Base-by-base conservation (phyloP, 2,797 vertebrate genomes). In the Dermochelys coriacea region DNA sequence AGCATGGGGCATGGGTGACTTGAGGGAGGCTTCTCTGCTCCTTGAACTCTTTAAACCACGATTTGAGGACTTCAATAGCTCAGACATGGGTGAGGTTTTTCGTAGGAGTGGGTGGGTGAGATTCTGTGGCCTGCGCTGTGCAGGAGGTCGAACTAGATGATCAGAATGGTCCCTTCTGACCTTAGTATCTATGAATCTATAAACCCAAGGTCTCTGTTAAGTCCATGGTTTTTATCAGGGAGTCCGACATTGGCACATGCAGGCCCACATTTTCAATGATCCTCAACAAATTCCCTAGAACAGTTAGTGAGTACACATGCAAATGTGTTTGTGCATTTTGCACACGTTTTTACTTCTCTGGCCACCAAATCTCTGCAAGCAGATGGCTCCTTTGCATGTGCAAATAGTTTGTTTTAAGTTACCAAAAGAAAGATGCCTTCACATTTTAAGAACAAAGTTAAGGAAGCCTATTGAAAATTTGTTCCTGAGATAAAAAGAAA, bases 291-390 rank as follows among this genome's bases (percentile, higher is more conserved):
- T 85, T 91, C 95, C 4, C 37, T 87, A 54, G 45, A 51, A 84
- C 4, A 5, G 45, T 21, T 47, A 61, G 25, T 55, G 59, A 80
- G 80, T 89, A 19, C 55, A 82, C 2, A 47, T 6, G 6, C 41
- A 45, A 29, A 0, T 29, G 16, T 12, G 25, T 68, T 61, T 86
- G 37, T n/a, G 86, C 77, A 23, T 47, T 10, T 47, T 82, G 49
- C 64, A 50, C 45, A 68, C 29, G 68, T 95, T 82, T 87, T 88
- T 84, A 37, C 68, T 68, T 34, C 86, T 82, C 81, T 0, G 2
- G 7, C 79, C 90, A 59, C 84, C 84, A 82, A 71, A 84, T 82
- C 87, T 85, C 89, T 91, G 82, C 64, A 91, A 89, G 82, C 93
- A 95, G 86, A 52, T 94, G 86, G 59, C 37, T 25, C 64, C 64